Conservation (phyloP, 2,113 vertebrate genomes). For the Erinaceus europaeus region DNA sequence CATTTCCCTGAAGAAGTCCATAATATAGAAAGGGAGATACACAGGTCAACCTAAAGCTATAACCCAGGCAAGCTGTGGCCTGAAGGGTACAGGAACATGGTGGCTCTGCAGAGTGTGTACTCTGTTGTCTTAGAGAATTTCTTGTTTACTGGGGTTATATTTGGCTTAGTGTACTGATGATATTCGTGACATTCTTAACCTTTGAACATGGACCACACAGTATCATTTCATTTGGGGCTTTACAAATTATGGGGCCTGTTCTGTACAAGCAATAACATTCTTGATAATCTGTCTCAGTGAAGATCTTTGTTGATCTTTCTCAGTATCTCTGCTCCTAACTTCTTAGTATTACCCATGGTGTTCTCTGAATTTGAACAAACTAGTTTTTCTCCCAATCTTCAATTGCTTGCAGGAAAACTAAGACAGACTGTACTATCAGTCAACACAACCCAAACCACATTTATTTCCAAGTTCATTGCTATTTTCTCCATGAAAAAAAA, state of each 20-base stretch:
- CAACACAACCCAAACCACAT: not conserved
- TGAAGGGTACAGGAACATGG: not conserved
- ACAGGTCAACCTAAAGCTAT: not conserved
- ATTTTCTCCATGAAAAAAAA: not conserved
- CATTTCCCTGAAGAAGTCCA: not conserved
- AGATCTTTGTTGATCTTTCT: too few relatives aligned
- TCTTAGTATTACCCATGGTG: not conserved
- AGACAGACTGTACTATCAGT: not conserved
- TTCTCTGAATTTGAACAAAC: not conserved
- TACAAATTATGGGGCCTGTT: not conserved
- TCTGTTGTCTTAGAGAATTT: not conserved
- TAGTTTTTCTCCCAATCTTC: not conserved
- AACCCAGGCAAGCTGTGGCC: not conserved
- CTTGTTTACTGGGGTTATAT: not conserved
- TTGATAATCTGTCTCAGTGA: not conserved
- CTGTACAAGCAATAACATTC: not conserved
- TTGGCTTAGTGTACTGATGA: not conserved
- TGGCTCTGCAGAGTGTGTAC: not conserved
- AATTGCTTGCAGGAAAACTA: too few relatives aligned
- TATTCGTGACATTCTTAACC: not conserved
- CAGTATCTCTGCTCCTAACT: not conserved
- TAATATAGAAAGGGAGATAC: not conserved
- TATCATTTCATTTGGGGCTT: not conserved
- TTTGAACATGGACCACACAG: not conserved
- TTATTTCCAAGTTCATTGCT: not conserved